phyloP scores from a whole-genome alignment of 2,113 vertebrate species.

The Anoplopoma fimbria region DNA sequence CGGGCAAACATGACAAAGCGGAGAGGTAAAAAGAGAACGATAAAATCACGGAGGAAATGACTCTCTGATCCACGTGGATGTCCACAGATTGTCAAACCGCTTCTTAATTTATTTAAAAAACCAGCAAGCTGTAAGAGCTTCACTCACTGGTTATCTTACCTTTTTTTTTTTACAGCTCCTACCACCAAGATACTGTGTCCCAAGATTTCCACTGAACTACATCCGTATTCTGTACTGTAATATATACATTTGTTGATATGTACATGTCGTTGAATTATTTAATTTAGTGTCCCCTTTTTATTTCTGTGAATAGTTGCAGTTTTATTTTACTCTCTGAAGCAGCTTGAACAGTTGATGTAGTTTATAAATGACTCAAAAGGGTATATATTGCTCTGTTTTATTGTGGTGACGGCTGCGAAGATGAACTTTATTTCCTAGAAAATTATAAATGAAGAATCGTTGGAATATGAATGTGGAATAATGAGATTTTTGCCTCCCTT shows the following conservation, averaged over 20 bases:
- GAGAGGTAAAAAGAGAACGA: slow-evolving; percentile 14
- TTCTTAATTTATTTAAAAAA: slow-evolving; percentile 54
- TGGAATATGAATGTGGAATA: slow-evolving; percentile 67
- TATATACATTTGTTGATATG: slow-evolving; percentile 80
- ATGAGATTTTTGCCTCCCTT: slow-evolving; percentile 46
- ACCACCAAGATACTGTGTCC: slow-evolving; percentile 48
- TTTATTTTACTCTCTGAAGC: slow-evolving; percentile 66
- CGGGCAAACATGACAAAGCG: slow-evolving; percentile 17
- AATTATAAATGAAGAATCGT: slow-evolving; percentile 56
- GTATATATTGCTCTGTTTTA: slow-evolving; percentile 68
- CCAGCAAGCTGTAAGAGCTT: slow-evolving; percentile 66
- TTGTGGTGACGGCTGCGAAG: slow-evolving; percentile 83
- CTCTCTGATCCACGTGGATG: slow-evolving; percentile 43
- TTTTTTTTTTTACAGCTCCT: slow-evolving; percentile 53
- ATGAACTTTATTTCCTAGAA: slow-evolving; percentile 52
- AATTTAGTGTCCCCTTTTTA: slow-evolving; percentile 63
- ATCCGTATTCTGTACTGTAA: slow-evolving; percentile 69
- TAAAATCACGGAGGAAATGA: not conserved
- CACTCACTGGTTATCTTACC: slow-evolving; percentile 60
- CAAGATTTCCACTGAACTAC: slow-evolving; percentile 59
- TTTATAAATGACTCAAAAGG: slow-evolving; percentile 59
- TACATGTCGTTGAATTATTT: slow-evolving; percentile 81
- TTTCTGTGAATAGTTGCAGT: slow-evolving; percentile 74
- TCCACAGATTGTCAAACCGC: slow-evolving; percentile 51
- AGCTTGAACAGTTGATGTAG: slow-evolving; percentile 80